Evolutionary conservation across 1,140 invertebrate species (phyloP).

Genomic region (Scaptomyza montana): DNA sequence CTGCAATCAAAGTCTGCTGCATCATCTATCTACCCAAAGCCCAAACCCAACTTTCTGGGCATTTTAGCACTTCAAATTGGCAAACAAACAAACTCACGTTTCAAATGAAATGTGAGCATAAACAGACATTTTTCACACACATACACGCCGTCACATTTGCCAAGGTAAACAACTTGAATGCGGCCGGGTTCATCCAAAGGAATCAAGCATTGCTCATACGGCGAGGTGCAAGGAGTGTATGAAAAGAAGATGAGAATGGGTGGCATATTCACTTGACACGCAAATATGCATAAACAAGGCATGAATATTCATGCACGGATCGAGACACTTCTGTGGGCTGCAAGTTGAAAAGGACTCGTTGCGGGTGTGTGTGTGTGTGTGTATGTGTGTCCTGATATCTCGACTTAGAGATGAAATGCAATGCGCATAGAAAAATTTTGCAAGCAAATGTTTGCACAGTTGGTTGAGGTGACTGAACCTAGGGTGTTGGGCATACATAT

Average conservation of each 20-base stretch:
- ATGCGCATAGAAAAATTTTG: conserved; percentile 77
- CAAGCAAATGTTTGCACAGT: conserved; percentile 65
- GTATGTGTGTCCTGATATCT: conserved; percentile 57
- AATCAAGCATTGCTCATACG: conserved; percentile 21
- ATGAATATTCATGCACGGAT: conserved; percentile 77
- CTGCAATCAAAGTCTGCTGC: conserved; percentile 67
- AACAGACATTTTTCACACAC: conserved; percentile 79
- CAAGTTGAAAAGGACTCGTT: conserved; percentile 65
- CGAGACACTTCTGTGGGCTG: conserved; percentile 25
- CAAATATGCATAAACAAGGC: conserved; percentile 83
- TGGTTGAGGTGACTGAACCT: conserved; percentile 33
- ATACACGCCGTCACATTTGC: conserved; percentile 25
- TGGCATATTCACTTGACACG: conserved; percentile 75
- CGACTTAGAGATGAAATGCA: conserved; percentile 83
- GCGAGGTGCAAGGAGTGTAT: conserved; percentile 34
- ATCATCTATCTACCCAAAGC: conserved; percentile 15
- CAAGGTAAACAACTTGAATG: conserved; percentile 77
- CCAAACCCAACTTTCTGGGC: conserved; percentile 16
- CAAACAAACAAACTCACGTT: conserved; percentile 79
- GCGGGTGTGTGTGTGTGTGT: conserved; percentile 21
- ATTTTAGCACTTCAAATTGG: conserved; percentile 76
- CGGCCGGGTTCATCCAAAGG: not conserved
- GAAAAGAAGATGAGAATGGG: conserved; percentile 30
- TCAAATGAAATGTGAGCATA: conserved; percentile 79
- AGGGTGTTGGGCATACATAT: not conserved